Base-by-base conservation (phyloP, 2,113 vertebrate species). In the Thinocorus orbignyianus region DNA sequence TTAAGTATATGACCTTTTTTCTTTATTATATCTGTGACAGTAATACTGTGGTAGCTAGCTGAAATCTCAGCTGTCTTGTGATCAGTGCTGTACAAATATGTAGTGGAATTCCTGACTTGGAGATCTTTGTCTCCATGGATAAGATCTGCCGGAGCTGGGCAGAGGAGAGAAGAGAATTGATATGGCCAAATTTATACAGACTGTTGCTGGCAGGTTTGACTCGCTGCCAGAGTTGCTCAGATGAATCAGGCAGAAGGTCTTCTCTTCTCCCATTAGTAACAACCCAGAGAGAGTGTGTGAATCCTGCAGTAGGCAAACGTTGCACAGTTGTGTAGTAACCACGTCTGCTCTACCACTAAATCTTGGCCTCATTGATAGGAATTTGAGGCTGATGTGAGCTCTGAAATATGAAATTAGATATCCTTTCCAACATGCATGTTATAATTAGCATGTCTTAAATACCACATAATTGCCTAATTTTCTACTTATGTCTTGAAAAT, bases 91-190 rank as follows among this genome's bases (percentile, higher is more conserved):
- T 28, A 9, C 11, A 19, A 28, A 51, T 9, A 9, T n/a, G 13
- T 9, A 42, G 22, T 19, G 28, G 48, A 61, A 64, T 8, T 20
- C 39, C 28, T 87, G 57, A 48, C 48, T 76, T 0, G 0, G 51
- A 44, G 61, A 19, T 54, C 26, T 35, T 41, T 0, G 2, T 88
- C 48, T 41, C 33, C 9, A 0, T 37, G 46, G 41, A 1, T 19
- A 6, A 52, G 26, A 31, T n/a, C 25, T 82, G 62, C 22, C 11
- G 61, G 66, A 74, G 42, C 37, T 74, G 22, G 46, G 39, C 35
- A 39, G 60, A 86, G 46, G 15, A 86, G 31, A 16, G 6, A 3
- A 30, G 51, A 24, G 11, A 77, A 28, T 2, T 51, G 46, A 12
- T 10, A 2, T 4, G 26, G 81, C 44, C 28, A 30, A 12, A 9